Evolutionary conservation across 2,888 invertebrate genomes (phyloP).

Genomic region (Phrixothrix hirtus): DNA sequence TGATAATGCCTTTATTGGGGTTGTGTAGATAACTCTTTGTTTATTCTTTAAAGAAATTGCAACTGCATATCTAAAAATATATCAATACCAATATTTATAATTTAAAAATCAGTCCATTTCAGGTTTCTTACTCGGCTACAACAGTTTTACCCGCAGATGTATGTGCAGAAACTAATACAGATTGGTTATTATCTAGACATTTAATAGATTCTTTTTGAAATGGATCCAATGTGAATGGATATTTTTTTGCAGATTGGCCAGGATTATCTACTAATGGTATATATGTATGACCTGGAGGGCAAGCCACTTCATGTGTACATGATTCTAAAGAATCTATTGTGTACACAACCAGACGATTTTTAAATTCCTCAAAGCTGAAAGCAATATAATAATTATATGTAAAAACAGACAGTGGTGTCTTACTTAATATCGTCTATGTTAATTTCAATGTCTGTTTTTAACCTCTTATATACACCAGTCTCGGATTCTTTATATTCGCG

Average conservation of each 20-base stretch:
- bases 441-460: slow-evolving; percentile 46
- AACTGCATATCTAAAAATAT: slow-evolving; percentile 77
- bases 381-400: not conserved
- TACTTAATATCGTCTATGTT: slow-evolving; percentile 52
- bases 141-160: slow-evolving; percentile 99
- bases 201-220: slow-evolving; percentile 97
- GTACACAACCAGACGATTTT: slow-evolving; percentile 83
- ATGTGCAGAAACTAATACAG: slow-evolving; percentile 97
- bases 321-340: slow-evolving; percentile 88
- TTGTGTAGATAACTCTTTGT: slow-evolving; percentile 98
- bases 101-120: no score
- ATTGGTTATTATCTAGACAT: slow-evolving; percentile 97
- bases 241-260: slow-evolving; percentile 84
- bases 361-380: slow-evolving; percentile 72
- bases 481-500: slow-evolving; percentile 44
- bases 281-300: slow-evolving; percentile 86
- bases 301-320: slow-evolving; percentile 95
- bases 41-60: slow-evolving; percentile 91
- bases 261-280: slow-evolving; percentile 61
- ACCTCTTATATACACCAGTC: slow-evolving; percentile 40
- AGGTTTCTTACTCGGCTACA: slow-evolving; percentile 91
- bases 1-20: slow-evolving; percentile 98
- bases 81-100: no score
- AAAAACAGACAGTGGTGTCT: slow-evolving; percentile 9
- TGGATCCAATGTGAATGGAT: slow-evolving; percentile 93